These are phyloP conservation scores for Lasioglossum zephyrum DNA, from an alignment of 2,888 invertebrate species.

Conservation along the genomic window DNA sequence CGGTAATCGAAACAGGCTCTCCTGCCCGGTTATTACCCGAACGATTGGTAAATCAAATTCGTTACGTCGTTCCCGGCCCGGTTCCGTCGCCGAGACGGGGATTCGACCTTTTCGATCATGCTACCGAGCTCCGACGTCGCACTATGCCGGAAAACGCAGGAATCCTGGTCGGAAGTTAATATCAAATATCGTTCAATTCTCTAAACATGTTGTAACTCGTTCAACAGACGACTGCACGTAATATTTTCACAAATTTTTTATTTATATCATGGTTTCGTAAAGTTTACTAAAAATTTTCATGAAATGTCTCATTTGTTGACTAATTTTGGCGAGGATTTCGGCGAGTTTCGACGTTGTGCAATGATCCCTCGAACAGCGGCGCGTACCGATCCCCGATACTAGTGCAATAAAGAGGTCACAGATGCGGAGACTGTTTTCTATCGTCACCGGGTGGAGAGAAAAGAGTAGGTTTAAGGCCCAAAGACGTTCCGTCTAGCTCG, in stretches of 20 bases:
- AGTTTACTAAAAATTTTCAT: background rate
- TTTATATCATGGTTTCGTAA: background rate
- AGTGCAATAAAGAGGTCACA: constrained; percentile 60
- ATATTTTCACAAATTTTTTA: background rate
- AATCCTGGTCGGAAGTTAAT: background rate
- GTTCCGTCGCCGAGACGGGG: background rate
- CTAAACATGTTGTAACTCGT: background rate
- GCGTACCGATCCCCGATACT: constrained; percentile 43
- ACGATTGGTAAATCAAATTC: constrained; percentile 55
- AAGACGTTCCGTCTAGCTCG: constrained; percentile 39
- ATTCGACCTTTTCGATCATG: constrained; percentile 13
- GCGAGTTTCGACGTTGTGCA: background rate
- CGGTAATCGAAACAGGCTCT: constrained; percentile 44
- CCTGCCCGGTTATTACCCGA: constrained; percentile 35
- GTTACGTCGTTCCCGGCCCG: constrained; percentile 34
- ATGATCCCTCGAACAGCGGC: background rate
- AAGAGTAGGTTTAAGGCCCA: constrained; percentile 52
- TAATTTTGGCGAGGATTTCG: background rate
- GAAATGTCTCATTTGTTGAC: background rate
- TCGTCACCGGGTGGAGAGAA: constrained; percentile 21
- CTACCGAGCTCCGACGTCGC: background rate
- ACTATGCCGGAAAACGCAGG: background rate
- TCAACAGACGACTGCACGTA: background rate
- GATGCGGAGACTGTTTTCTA: constrained; percentile 43
- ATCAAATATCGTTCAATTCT: too few relatives aligned